Percentiles rank a stretch among this genome's conserved stretches.
Evolutionary conservation across 2,113 vertebrate genomes (phyloP).

Genomic region (Balaenoptera acutorostrata): DNA sequence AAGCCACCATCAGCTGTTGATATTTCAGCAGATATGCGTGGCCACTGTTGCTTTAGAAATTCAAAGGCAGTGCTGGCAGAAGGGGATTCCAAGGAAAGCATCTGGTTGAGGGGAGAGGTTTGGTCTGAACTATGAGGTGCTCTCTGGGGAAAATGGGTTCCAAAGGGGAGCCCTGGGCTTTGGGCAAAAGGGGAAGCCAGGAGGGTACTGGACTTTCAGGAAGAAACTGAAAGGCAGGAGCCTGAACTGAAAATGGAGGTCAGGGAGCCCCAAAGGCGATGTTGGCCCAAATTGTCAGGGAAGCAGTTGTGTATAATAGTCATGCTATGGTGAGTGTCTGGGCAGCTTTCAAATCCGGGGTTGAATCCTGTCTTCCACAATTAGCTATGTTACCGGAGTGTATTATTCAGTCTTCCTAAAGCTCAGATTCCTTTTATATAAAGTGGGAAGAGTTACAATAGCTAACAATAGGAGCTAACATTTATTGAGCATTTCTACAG

Average conservation of each 20-base stretch:
- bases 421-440: not conserved
- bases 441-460: not conserved
- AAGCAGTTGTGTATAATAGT: rapidly evolving
- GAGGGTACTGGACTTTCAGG: not conserved
- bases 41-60: not conserved
- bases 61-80: not conserved
- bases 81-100: not conserved
- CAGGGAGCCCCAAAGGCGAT: not conserved
- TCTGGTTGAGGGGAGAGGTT: not conserved
- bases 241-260: not conserved
- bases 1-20: not conserved
- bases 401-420: not conserved
- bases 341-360: not conserved
- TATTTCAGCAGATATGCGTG: not conserved
- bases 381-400: not conserved
- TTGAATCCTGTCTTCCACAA: not conserved
- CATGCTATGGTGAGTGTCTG: rapidly evolving
- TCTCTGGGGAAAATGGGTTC: not conserved
- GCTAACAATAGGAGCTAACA: not conserved
- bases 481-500: not conserved
- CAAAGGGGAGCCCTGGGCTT: not conserved
- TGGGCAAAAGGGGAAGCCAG: not conserved
- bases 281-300: not conserved
- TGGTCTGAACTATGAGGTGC: not conserved
- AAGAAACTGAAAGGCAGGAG: not conserved